Base-by-base conservation (phyloP, 2,888 invertebrate genomes). In the Microplitis manilae region DNA sequence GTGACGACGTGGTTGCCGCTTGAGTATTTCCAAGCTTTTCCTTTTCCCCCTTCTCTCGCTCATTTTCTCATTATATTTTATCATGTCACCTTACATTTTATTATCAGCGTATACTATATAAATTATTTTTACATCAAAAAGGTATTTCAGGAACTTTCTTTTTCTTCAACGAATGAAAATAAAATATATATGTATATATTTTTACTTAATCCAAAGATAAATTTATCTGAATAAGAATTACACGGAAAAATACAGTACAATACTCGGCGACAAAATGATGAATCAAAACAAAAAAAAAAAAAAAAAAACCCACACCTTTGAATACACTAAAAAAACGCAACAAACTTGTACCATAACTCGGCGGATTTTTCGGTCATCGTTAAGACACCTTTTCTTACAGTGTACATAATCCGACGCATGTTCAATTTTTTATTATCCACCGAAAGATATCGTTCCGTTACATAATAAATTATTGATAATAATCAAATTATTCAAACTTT, bases 261-360 rank as follows among this genome's bases (percentile, higher is more conserved):
- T 50, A 50, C 50, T 50, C 50, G 50, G 13, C 50, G 13, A 50
- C 50, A 13, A 50, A 13, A 50, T 50, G 50, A 50, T 50, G 50
- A 50, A 50, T 5, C 2, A 5, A 50, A n/a, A n/a, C n/a, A 50
- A 1, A 13, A 50, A 50, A 50, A 13, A 50, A 83, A 83, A 50
- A 13, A 50, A 83, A 83, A 83, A 83, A 82, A 82, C 84, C 83
- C 80, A 83, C 84, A 82, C 83, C 84, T 82, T 84, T 84, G 84
- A 84, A 82, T 83, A 80, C 76, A 30, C 9, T 8, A 50, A 50
- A 71, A 71, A 68, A 70, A 70, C 50, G 50, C 65, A 71, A 79
- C 74, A 75, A 72, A 78, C 80, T 78, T 77, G 77, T 79, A 81
- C 82, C 85, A 84, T 86, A 86, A 85, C 83, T 86, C 81, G 76